Evolutionary conservation across 2,797 vertebrate species (phyloP).

Genomic region (Melanogrammus aeglefinus): DNA sequence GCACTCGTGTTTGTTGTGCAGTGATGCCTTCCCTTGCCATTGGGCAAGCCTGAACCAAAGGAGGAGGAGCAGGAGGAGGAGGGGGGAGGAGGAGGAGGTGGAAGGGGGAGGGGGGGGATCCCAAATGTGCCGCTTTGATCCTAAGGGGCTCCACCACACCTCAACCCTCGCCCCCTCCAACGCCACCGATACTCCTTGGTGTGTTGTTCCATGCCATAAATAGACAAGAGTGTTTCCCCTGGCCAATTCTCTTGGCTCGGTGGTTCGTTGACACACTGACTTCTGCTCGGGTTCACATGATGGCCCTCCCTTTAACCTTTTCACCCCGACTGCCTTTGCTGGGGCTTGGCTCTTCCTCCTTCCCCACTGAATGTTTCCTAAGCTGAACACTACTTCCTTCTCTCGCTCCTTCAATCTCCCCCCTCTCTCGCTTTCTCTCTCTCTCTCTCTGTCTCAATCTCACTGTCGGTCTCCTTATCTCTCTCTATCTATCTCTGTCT

Average conservation of each 20-base stretch:
- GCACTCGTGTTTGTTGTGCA: constrained; percentile 20
- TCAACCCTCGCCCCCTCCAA: neutral
- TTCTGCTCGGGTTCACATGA: no score
- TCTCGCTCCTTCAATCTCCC: neutral
- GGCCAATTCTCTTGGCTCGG: no score
- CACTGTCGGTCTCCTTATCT: no score
- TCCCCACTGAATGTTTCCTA: no score
- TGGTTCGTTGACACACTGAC: no score
- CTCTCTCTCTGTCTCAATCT: neutral
- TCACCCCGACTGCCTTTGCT: neutral
- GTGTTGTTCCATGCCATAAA: neutral
- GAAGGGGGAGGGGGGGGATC: no score
- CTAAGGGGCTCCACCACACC: neutral
- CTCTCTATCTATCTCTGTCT: no score
- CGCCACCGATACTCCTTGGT: neutral
- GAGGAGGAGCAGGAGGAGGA: no score
- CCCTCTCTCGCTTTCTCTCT: constrained; percentile 5
- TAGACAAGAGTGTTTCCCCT: no score
- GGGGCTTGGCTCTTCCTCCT: no score
- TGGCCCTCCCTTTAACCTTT: neutral
- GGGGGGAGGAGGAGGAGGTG: no score
- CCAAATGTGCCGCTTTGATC: neutral
- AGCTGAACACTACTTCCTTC: neutral
- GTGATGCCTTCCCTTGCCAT: constrained; percentile 9
- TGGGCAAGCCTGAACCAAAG: constrained; percentile 9